phyloP scores from a whole-genome alignment of 2,888 invertebrate genomes.

The Sabellastarte sp. region DNA sequence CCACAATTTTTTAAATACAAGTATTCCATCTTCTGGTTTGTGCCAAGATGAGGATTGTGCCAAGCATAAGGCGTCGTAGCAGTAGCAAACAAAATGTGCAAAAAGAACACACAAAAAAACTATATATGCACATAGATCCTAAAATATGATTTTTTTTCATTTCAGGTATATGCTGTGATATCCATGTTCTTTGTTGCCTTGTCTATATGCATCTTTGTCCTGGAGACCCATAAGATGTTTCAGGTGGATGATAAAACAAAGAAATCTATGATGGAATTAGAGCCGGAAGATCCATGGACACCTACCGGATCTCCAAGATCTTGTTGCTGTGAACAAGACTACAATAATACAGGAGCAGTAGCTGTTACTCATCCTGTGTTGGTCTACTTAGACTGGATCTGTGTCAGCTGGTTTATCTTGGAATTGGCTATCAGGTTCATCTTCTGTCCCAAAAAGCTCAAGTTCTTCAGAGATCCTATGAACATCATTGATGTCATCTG shows the following conservation, averaged over 20 bases:
- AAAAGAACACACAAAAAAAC: too few relatives aligned
- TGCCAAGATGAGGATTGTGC: too few relatives aligned
- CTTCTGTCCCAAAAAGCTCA: conserved; percentile 9
- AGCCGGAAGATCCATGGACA: conserved; percentile 1
- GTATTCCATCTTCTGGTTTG: too few relatives aligned
- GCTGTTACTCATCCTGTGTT: conserved; percentile 42
- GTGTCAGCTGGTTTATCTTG: conserved; percentile 48
- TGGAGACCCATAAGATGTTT: conserved; percentile 53
- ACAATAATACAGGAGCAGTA: background rate
- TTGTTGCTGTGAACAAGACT: background rate
- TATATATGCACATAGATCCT: too few relatives aligned
- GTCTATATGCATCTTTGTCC: conserved; percentile 52
- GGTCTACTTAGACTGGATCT: conserved; percentile 21
- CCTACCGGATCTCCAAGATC: conserved; percentile 8
- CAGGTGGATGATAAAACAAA: conserved; percentile 31
- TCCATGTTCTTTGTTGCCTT: conserved; percentile 55
- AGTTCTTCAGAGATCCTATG: conserved; percentile 43
- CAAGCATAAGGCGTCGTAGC: too few relatives aligned
- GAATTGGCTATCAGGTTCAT: conserved; percentile 42
- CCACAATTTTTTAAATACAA: too few relatives aligned
- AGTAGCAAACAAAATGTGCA: too few relatives aligned
- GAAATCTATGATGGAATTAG: conserved; percentile 10
- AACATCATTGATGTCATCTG: conserved; percentile 54
- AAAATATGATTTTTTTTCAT: too few relatives aligned
- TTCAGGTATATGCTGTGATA: conserved; percentile 48